These are phyloP conservation scores for Andrena cerasifolii DNA, from an alignment of 1,140 invertebrate genomes.

Conservation along the genomic window DNA sequence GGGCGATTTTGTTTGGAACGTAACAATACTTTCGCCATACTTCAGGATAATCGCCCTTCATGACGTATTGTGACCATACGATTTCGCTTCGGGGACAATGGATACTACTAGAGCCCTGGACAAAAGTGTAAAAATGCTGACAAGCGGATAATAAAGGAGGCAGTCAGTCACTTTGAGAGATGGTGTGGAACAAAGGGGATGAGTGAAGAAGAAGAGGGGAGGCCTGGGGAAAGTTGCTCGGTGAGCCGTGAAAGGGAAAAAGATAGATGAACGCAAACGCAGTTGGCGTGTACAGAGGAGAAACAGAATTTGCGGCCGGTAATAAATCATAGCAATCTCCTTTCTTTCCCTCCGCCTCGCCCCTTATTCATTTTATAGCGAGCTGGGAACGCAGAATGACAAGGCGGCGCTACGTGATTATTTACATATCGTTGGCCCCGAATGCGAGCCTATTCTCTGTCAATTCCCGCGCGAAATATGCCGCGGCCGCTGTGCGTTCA, in stretches of 20 bases:
- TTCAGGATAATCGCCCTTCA: slow-evolving; percentile 38
- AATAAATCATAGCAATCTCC: slow-evolving; percentile 81
- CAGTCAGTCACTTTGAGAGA: slow-evolving; percentile 83
- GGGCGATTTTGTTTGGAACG: slow-evolving; percentile 4
- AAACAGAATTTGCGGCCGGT: slow-evolving; percentile 81
- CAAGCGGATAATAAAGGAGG: slow-evolving; percentile 83
- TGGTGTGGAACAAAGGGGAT: slow-evolving; percentile 78
- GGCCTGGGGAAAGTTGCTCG: slow-evolving; percentile 61
- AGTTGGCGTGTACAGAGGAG: slow-evolving; percentile 78
- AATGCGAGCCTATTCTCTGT: slow-evolving; percentile 53
- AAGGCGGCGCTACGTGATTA: slow-evolving; percentile 51
- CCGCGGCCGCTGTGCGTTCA: slow-evolving; percentile 14
- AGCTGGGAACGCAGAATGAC: slow-evolving; percentile 40
- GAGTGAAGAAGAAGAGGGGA: slow-evolving; percentile 7
- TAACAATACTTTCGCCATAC: slow-evolving; percentile 30
- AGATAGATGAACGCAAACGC: slow-evolving; percentile 82
- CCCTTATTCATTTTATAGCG: slow-evolving; percentile 63
- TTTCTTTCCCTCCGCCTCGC: slow-evolving; percentile 48
- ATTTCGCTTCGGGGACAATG: slow-evolving; percentile 67
- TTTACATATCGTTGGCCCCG: slow-evolving; percentile 45
- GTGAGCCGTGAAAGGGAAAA: slow-evolving; percentile 82
- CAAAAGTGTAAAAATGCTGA: slow-evolving; percentile 83
- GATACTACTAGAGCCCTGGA: slow-evolving; percentile 72
- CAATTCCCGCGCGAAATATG: slow-evolving; percentile 34
- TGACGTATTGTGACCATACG: slow-evolving; percentile 63